Conservation (phyloP, 2,113 vertebrate species). For the Mirza zaza region DNA sequence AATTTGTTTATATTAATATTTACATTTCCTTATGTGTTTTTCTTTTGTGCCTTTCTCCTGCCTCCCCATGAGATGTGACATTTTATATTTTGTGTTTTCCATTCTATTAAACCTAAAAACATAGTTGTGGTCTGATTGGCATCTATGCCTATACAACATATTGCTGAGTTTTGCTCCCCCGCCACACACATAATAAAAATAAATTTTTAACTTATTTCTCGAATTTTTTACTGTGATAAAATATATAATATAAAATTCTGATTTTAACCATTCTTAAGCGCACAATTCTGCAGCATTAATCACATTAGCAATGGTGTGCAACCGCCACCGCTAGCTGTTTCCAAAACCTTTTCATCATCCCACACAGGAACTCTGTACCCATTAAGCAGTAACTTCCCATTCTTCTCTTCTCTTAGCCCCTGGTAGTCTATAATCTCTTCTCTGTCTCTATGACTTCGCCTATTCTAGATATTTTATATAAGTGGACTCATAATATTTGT, state of each 20-base stretch:
- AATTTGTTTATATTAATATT: neutral
- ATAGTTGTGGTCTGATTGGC: neutral
- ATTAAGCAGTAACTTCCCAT: slow-evolving; percentile 5
- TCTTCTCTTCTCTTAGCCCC: neutral
- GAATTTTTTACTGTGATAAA: slow-evolving; percentile 8
- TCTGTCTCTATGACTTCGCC: neutral
- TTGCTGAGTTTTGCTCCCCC: neutral
- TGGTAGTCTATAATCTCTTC: neutral
- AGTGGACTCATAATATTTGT: neutral
- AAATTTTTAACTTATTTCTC: neutral
- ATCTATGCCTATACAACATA: neutral
- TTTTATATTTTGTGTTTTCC: neutral
- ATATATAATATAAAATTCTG: neutral
- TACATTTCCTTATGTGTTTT: neutral
- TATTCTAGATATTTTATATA: neutral
- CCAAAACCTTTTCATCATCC: slow-evolving; percentile 34
- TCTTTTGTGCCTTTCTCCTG: neutral
- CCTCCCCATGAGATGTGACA: neutral
- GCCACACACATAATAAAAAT: neutral
- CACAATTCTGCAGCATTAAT: neutral
- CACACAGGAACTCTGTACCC: slow-evolving; percentile 34
- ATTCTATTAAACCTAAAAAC: neutral
- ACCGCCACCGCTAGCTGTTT: neutral
- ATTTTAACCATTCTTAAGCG: neutral
- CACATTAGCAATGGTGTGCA: slow-evolving; percentile 6